Percentiles rank a stretch among this genome's conserved stretches.
Conservation (phyloP, 2,797 vertebrate species). For the Fundulus diaphanus region DNA sequence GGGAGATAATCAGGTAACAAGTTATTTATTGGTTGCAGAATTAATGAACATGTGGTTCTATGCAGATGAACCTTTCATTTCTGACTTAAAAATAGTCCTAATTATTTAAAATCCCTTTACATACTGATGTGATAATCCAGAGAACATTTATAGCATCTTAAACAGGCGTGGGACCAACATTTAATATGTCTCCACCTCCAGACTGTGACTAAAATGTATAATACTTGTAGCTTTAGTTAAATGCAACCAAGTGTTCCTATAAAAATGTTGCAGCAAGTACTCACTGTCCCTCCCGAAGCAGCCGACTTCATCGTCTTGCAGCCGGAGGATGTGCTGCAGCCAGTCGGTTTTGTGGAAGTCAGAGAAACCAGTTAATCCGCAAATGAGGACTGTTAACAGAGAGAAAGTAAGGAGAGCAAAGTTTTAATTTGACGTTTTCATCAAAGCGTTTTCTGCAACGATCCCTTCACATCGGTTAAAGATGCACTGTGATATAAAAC, state of each 20-base stretch:
- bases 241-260: not conserved
- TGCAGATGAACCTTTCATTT: not conserved
- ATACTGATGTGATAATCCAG: no score
- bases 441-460: not conserved
- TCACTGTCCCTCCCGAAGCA: constrained; percentile 87
- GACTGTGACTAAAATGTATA: no score
- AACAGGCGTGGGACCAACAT: not conserved
- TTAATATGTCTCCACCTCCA: not conserved
- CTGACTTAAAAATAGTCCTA: no score
- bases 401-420: not conserved
- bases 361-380: constrained; percentile 86
- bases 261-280: constrained; percentile 33
- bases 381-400: constrained; percentile 84
- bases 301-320: constrained; percentile 82
- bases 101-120: no score
- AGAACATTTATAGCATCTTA: not conserved
- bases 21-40: no score
- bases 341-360: constrained; percentile 87
- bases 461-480: not conserved
- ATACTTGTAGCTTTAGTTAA: not conserved
- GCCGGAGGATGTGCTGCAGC: constrained; percentile 85
- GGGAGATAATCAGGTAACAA: not conserved
- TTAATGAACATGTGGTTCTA: not conserved
- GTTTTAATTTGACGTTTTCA: not conserved
- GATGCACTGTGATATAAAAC: not conserved